Evolutionary conservation across 2,888 invertebrate species (phyloP).

Genomic region (Ophonus ardosiacus): DNA sequence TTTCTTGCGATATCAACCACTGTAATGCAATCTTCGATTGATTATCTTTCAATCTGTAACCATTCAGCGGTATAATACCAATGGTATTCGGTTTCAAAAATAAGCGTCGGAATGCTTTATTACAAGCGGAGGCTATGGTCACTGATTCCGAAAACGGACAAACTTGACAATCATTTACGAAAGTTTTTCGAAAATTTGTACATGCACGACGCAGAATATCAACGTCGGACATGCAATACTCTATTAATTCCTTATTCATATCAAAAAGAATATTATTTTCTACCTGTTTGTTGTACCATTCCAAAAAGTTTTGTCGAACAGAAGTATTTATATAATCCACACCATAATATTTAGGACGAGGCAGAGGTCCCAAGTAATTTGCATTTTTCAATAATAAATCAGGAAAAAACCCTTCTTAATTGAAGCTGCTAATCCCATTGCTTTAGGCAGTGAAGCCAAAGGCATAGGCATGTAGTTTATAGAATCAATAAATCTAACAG

Average conservation of each 20-base stretch:
- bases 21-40: constrained; percentile 62
- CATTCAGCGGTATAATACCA: constrained; percentile 68
- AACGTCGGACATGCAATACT: constrained; percentile 64
- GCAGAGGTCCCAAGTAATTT: constrained; percentile 65
- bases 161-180: constrained; percentile 66
- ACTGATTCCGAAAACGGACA: constrained; percentile 68
- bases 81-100: constrained; percentile 68
- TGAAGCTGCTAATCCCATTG: too few relatives aligned
- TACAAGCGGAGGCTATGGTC: constrained; percentile 69
- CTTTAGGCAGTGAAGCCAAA: too few relatives aligned
- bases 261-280: too few relatives aligned
- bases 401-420: too few relatives aligned
- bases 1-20: constrained; percentile 65
- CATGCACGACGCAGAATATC: constrained; percentile 66
- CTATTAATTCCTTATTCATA: constrained; percentile 66
- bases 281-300: too few relatives aligned
- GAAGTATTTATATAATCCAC: constrained; percentile 62
- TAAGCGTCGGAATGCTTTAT: constrained; percentile 67
- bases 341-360: constrained; percentile 66
- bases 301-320: too few relatives aligned
- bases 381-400: too few relatives aligned
- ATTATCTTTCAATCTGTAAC: constrained; percentile 68
- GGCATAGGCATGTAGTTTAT: too few relatives aligned
- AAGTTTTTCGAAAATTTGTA: constrained; percentile 67
- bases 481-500: too few relatives aligned